phyloP scores from a whole-genome alignment of 2,113 vertebrate species.

The Nycticebus coucang region DNA sequence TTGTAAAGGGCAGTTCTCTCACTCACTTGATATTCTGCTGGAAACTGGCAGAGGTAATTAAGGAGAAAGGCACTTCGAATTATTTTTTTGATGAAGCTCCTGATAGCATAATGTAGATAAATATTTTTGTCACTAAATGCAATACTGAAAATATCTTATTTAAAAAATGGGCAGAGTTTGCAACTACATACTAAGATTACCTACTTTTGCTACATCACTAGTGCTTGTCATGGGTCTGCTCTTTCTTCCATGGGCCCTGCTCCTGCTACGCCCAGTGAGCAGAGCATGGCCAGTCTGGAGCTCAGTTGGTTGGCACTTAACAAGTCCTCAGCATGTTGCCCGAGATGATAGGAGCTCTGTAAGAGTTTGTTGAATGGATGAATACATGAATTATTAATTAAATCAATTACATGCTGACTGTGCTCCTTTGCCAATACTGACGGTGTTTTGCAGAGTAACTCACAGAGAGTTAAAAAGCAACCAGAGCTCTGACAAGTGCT shows the following conservation, averaged over 20 bases:
- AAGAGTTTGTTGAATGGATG: slow-evolving; percentile 36
- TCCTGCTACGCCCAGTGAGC: background rate
- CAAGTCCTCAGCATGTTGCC: background rate
- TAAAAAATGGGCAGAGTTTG: background rate
- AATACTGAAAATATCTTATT: background rate
- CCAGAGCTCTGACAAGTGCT: background rate
- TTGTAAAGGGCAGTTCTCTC: background rate
- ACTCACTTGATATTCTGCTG: background rate
- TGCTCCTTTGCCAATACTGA: background rate
- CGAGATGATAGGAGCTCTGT: background rate
- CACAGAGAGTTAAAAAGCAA: background rate
- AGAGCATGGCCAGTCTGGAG: background rate
- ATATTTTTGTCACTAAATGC: slow-evolving; percentile 18
- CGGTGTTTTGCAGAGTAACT: background rate
- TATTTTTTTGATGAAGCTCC: background rate
- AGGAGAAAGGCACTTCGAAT: background rate
- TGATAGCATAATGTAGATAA: background rate
- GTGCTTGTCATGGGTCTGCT: background rate
- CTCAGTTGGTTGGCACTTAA: background rate
- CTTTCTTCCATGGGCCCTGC: background rate
- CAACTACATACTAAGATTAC: background rate
- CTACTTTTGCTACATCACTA: background rate
- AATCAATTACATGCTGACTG: slow-evolving; percentile 1
- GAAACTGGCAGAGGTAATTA: slow-evolving; percentile 33
- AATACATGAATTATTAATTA: slow-evolving; percentile 40